These are phyloP conservation scores for Augochlorella aurata DNA, from an alignment of 2,888 invertebrate species.

Conservation along the genomic window DNA sequence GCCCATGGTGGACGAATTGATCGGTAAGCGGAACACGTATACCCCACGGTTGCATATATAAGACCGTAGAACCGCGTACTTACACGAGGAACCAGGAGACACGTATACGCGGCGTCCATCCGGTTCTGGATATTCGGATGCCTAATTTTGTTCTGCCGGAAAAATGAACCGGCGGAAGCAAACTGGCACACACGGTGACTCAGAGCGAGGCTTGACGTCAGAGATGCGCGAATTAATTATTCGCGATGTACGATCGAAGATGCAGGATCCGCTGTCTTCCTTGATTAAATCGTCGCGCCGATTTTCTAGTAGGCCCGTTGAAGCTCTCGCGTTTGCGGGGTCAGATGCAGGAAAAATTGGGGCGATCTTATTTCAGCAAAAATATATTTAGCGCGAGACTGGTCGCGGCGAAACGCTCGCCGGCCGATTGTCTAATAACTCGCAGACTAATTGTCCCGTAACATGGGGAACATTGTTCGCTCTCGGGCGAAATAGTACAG, in stretches of 20 bases:
- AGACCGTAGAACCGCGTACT: slow-evolving; percentile 50
- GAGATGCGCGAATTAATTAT: neutral
- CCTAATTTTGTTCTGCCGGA: slow-evolving; percentile 41
- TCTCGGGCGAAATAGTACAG: neutral
- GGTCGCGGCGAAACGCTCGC: neutral
- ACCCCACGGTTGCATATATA: slow-evolving; percentile 65
- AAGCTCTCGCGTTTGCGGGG: too few relatives aligned
- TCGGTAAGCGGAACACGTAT: slow-evolving; percentile 75
- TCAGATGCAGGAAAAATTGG: too few relatives aligned
- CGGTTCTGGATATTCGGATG: slow-evolving; percentile 61
- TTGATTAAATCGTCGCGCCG: too few relatives aligned
- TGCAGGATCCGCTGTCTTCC: too few relatives aligned
- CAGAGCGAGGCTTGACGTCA: neutral
- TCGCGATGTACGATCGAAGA: neutral
- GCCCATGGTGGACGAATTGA: slow-evolving; percentile 71
- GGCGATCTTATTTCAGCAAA: too few relatives aligned
- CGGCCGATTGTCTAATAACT: neutral
- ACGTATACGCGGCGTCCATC: slow-evolving; percentile 56
- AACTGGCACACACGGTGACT: slow-evolving; percentile 1
- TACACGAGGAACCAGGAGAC: slow-evolving; percentile 41
- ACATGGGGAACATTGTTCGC: neutral
- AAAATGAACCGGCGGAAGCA: slow-evolving; percentile 31
- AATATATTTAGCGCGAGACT: too few relatives aligned
- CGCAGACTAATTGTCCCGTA: neutral
- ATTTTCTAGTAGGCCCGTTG: too few relatives aligned